Conservation (phyloP, 2,113 vertebrate species). For the Aramus guarauna region DNA sequence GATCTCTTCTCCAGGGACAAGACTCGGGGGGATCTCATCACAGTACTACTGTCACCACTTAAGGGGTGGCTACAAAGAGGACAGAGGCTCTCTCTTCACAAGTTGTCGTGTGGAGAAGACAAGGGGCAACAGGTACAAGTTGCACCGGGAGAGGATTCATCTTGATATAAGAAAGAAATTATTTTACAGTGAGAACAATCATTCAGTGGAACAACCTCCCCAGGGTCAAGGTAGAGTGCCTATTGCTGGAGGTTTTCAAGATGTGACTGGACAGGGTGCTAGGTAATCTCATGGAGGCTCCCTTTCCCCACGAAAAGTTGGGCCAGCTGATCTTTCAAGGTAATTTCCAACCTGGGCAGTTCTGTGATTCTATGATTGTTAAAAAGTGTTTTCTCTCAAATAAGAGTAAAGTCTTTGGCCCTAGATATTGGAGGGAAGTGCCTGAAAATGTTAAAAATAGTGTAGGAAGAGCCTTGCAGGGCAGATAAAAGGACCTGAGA, state of each 20-base stretch:
- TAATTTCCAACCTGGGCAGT: background rate
- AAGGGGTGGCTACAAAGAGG: background rate
- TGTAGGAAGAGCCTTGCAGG: background rate
- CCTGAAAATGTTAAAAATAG: background rate
- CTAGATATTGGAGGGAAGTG: background rate
- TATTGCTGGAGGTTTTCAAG: background rate
- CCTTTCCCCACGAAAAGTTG: background rate
- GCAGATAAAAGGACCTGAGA: background rate
- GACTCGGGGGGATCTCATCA: background rate
- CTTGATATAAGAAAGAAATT: background rate
- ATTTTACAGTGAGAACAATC: background rate
- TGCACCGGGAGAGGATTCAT: background rate
- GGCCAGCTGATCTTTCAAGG: background rate
- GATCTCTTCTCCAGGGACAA: background rate
- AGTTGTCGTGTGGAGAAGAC: background rate
- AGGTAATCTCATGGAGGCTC: background rate
- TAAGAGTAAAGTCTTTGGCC: background rate
- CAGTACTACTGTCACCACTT: background rate
- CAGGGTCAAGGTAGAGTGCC: background rate
- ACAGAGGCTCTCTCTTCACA: background rate
- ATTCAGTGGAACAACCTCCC: background rate
- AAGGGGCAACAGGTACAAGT: background rate
- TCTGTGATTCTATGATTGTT: background rate
- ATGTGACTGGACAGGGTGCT: background rate
- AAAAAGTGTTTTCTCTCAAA: background rate